Conservation (phyloP, 1,140 invertebrate species). For the Meloidogyne exigua region DNA sequence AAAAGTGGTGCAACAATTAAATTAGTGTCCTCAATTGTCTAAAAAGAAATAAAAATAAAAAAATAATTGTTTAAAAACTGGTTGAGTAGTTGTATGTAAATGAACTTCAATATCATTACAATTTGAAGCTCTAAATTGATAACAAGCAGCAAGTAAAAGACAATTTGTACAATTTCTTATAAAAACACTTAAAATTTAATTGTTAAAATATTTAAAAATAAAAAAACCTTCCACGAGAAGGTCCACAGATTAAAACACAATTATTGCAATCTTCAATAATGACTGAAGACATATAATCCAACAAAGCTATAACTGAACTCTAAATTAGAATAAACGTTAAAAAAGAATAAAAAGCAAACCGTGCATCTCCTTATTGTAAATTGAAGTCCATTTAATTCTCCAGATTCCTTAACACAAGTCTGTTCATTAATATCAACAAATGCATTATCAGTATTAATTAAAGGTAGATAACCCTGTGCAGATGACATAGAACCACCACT, state of each 20-base stretch:
- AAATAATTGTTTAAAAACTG: not conserved
- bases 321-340: not conserved
- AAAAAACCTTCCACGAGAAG: slow-evolving; percentile 20
- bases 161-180: slow-evolving; percentile 20
- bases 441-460: not conserved
- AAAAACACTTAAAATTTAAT: slow-evolving; percentile 11
- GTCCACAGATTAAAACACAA: slow-evolving; percentile 19
- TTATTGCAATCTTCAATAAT: slow-evolving; percentile 23
- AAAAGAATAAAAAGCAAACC: not conserved
- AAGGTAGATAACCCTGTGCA: not conserved
- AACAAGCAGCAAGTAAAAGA: slow-evolving; percentile 20
- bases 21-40: slow-evolving; percentile 24
- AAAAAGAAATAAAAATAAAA: not conserved
- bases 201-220: not conserved
- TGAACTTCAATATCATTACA: slow-evolving; percentile 16
- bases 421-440: not conserved
- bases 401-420: slow-evolving; percentile 8
- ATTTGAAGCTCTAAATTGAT: slow-evolving; percentile 21
- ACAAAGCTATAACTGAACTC: slow-evolving; percentile 17
- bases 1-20: slow-evolving; percentile 21
- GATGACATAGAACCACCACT: not conserved
- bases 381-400: slow-evolving; percentile 5
- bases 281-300: slow-evolving; percentile 11
- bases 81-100: slow-evolving; percentile 18
- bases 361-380: slow-evolving; percentile 13